A percentile compares a stretch with the other conserved stretches of the same genome.
Conservation (phyloP, 2,797 vertebrate species). For the Enteromius radiatus region DNA sequence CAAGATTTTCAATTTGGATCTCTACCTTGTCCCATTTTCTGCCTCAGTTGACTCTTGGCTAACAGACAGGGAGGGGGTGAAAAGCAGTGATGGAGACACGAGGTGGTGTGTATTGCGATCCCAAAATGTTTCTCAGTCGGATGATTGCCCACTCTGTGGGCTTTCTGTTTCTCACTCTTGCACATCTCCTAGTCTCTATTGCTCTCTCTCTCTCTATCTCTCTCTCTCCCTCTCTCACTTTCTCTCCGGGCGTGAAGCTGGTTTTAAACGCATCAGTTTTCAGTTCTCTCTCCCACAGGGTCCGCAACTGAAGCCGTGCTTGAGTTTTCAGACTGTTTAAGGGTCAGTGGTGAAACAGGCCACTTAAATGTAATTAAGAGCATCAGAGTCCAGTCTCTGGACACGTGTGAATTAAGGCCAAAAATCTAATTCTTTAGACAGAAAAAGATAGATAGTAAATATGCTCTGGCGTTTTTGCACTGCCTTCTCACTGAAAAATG, state of each 20-base stretch:
- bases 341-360: constrained; percentile 45
- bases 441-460: constrained; percentile 37
- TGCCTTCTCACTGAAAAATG: constrained; percentile 81
- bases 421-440: constrained; percentile 21
- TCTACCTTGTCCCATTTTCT: constrained; percentile 60
- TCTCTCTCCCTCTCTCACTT: constrained; percentile 26
- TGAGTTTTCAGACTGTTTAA: constrained; percentile 57
- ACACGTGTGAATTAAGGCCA: constrained; percentile 31
- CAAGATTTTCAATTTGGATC: constrained; percentile 61
- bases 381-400: constrained; percentile 30
- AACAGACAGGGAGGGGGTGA: constrained; percentile 58
- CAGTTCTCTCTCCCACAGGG: constrained; percentile 62
- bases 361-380: constrained; percentile 17
- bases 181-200: constrained; percentile 29
- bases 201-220: constrained; percentile 11
- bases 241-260: constrained; percentile 51
- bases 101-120: constrained; percentile 54
- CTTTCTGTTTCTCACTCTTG: constrained; percentile 40
- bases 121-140: constrained; percentile 52
- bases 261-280: constrained; percentile 55
- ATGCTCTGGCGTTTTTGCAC: constrained; percentile 69
- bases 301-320: constrained; percentile 55
- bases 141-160: constrained; percentile 56
- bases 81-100: constrained; percentile 54
- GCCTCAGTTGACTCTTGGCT: constrained; percentile 56